Base-by-base conservation (phyloP, 2,888 invertebrate species). In the Myopa testacea region DNA sequence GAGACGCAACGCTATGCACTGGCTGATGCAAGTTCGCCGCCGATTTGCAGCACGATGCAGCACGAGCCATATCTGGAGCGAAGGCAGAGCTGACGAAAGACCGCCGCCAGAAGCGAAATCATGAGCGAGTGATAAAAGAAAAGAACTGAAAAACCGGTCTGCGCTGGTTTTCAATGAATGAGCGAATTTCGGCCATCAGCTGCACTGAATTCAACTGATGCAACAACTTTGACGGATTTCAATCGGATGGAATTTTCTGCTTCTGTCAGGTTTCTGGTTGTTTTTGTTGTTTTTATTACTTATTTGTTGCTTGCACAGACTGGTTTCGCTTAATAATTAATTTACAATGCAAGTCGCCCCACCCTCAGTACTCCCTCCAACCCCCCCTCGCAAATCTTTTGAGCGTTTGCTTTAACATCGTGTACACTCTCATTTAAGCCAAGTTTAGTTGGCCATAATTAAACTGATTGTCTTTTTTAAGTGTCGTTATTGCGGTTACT, bases 11-110 rank as follows among this genome's bases (percentile, higher is more conserved):
- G 72, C 62, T 19, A 10, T 34, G 50, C 38, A 19, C 19, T 60
- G 72, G 60, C 38, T 72, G 72, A 72, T 72, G 72, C 60, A 72
- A 72, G 72, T 60, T 58, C 60, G n/a, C 19, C 71, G 58, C 38
- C 40, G 58, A 52, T 37, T 70, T 70, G 55, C 55, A 55, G 16
- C n/a, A 55, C 12, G 34, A 68, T 40, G 58, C 55, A 50, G 6
- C 55, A n/a, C 55, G 55, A 55, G 55, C 55, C 55, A 55, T 55
- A 55, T 55, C 55, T 55, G 16, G 55, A 3, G 14, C 55, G 55
- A 55, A 14, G 2, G 55, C 14, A 14, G 14, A 14, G 62, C 65
- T 65, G 65, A 1, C 65, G 65, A 38, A 65, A 37, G 38, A 14
- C 14, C 14, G 38, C 65, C 5, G 10, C 55, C 7, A 65, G 38